Evolutionary conservation across 2,888 invertebrate genomes (phyloP), one percentile per base, ranked within the genome.

Genomic region (Lacanobia oleracea): DNA sequence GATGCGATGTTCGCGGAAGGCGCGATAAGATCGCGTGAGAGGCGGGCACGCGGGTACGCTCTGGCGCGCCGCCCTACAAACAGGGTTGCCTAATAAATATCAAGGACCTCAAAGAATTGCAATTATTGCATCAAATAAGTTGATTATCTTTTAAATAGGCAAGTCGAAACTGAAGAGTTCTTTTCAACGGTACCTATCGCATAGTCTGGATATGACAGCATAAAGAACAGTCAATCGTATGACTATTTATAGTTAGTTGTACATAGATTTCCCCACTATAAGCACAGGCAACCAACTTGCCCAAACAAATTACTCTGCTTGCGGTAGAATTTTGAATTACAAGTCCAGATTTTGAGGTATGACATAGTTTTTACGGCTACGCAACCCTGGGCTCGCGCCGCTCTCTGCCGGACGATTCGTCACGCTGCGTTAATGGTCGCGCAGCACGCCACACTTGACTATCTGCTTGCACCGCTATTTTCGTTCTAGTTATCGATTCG

Each of bases 1-100:
- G 91, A 92, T 91, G 93, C 94, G 91, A 94, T 94, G 95, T 95
- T 94, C 93, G 93, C 95, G 94, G 95, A 93, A 94, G 93, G 93
- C 90, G 93, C 92, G 96, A 95, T 95, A 95, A 93, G 90, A 95
- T 95, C 95, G 95, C 95, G 94, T 94, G 95, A 93, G 94, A 93
- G 94, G 94, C 91, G 92, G 91, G 92, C 90, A 88, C 90, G 91
- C 90, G 91, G 89, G 89, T 87, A 88, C 90, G 89, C 88, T 88
- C 88, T 88, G 83, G 87, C 88, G 87, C 90, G 81, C 87, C 88
- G 88, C 88, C 88, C 87, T 88, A 84, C 83, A 82, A 74, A 71
- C 80, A 90, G 89, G 90, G 90, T 85, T 89, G 88, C 70, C 86
- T 77, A 64, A 75, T 70, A 67, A 61, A 74, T 74, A 67, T 57